Evolutionary conservation across 2,888 invertebrate species (phyloP).

Genomic region (Lypha dubia): DNA sequence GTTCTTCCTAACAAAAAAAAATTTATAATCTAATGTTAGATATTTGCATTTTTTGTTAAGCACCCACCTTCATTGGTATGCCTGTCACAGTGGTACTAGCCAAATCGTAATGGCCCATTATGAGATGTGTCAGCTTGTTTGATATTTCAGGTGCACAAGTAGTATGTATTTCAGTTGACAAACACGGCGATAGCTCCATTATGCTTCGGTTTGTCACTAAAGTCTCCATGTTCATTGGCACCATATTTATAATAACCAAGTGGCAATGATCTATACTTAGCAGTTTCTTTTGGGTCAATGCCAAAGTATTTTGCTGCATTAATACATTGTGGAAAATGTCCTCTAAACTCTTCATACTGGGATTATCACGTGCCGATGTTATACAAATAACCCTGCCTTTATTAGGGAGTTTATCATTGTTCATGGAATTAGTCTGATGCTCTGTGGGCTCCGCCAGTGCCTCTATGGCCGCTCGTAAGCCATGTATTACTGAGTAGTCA

Average conservation of each 20-base stretch:
- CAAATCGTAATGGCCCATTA: constrained; percentile 93
- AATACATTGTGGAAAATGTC: constrained; percentile 93
- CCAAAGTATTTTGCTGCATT: constrained; percentile 90
- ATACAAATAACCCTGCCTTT: constrained; percentile 94
- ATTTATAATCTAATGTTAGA: background rate
- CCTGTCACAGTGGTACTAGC: constrained; percentile 98
- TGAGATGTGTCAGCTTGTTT: constrained; percentile 89
- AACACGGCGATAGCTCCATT: constrained; percentile 88
- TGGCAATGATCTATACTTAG: constrained; percentile 94
- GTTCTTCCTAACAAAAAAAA: constrained; percentile 88
- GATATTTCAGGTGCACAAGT: constrained; percentile 90
- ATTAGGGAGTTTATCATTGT: constrained; percentile 76
- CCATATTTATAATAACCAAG: constrained; percentile 94
- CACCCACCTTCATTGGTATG: constrained; percentile 95
- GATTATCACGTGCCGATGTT: constrained; percentile 94
- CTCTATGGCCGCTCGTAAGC: constrained; percentile 93
- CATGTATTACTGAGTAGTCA: constrained; percentile 90
- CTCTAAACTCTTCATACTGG: constrained; percentile 92
- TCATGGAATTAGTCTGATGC: constrained; percentile 85
- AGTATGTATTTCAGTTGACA: constrained; percentile 92
- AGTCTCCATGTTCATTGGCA: constrained; percentile 91
- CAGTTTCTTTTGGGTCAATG: constrained; percentile 85
- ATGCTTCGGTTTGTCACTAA: constrained; percentile 89
- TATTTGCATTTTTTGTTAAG: constrained; percentile 73
- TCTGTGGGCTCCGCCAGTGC: constrained; percentile 92